Evolutionary conservation across 92 coral and sea anemone species (phyloP), one percentile per base, ranked within the genome.

Genomic region (Heteractis magnifica): DNA sequence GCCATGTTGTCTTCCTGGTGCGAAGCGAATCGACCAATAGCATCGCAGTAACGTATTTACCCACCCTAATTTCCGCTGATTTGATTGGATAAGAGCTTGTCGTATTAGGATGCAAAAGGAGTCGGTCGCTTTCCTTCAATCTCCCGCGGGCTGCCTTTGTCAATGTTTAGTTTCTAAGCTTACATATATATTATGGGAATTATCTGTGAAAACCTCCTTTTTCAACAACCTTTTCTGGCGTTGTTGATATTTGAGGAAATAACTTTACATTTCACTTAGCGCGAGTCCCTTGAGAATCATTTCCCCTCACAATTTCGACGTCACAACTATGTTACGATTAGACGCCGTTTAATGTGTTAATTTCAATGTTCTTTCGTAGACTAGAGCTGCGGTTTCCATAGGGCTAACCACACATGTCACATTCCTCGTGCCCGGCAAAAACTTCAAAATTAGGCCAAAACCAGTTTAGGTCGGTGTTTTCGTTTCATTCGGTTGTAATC

Each of bases 41-140:
- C 81, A 83, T 72, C 81, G 75, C 89, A 82, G 87, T 65, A 73
- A 62, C 72, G 12, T 87, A 72, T 82, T 82, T 75, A 76, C 84
- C 81, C 75, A 88, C 80, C 82, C 74, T 73, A 44, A 65, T 83
- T 52, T 78, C 65, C 85, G 82, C 83, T 73, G 51, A 7, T 71
- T 65, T 79, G 89, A 91, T 91, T 91, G 94, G 94, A 34, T 78
- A 72, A 88, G 53, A 62, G 79, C 78, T 49, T 77, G 88, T 85
- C 85, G 72, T 81, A 91, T 91, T 91, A 85, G 86, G 49, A 91
- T 88, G 94, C 94, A 78, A 85, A 91, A 77, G 88, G 75, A 77
- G 48, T 88, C 90, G 84, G 78, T 74, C 26, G 80, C 86, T 51
- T 71, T 2, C 72, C 50, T 68, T 64, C 49, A 48, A 20, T n/a